These are phyloP conservation scores for Parauchenoglanis ngamensis DNA, from an alignment of 2,797 vertebrate species.

Conservation along the genomic window DNA sequence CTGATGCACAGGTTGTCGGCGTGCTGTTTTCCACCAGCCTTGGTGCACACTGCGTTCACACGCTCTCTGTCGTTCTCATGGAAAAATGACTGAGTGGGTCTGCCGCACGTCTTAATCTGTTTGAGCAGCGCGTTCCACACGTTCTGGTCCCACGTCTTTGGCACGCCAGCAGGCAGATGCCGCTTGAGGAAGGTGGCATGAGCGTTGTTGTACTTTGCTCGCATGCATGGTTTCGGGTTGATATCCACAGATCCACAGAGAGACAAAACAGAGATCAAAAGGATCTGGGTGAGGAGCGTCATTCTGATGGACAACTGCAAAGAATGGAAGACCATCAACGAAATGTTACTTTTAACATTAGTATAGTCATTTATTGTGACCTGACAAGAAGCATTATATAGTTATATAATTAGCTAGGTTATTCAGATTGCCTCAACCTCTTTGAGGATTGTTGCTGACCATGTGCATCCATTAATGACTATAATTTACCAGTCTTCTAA, in stretches of 20 bases:
- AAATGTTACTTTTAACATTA: neutral
- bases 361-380: neutral
- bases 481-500: neutral
- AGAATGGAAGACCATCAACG: neutral
- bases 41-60: conserved; percentile 70
- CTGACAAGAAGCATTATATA: neutral
- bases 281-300: conserved; percentile 5
- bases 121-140: conserved; percentile 68
- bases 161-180: conserved; percentile 64
- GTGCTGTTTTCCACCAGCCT: conserved; percentile 62
- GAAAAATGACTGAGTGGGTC: conserved; percentile 79
- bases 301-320: conserved; percentile 18
- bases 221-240: conserved; percentile 70
- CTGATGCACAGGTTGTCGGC: conserved; percentile 76
- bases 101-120: conserved; percentile 60
- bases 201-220: conserved; percentile 64
- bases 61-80: conserved; percentile 55
- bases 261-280: conserved; percentile 28
- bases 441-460: neutral
- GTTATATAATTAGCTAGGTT: neutral
- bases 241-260: conserved; percentile 33
- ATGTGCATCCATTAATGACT: neutral
- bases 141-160: conserved; percentile 56
- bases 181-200: conserved; percentile 65
- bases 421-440: neutral